Conservation (phyloP, 2,888 invertebrate species). For the Cartodere bifasciata region DNA sequence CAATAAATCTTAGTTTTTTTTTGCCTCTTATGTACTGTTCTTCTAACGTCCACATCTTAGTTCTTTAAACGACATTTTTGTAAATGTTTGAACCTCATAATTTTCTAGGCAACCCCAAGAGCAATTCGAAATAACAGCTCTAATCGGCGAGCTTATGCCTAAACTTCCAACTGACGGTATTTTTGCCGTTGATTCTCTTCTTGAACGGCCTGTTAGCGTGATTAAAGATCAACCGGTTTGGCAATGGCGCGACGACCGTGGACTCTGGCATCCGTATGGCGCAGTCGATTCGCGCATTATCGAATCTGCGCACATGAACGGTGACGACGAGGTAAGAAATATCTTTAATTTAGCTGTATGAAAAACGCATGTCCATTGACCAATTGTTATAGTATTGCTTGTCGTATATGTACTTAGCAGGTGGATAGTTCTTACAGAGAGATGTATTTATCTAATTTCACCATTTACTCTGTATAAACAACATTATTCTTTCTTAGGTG, state of each 20-base stretch:
- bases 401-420: no score
- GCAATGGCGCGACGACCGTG: constrained; percentile 97
- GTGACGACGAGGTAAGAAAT: constrained; percentile 97
- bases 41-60: no score
- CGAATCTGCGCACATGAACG: constrained; percentile 86
- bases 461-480: no score
- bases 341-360: no score
- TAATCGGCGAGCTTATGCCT: constrained; percentile 96
- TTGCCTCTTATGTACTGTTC: no score
- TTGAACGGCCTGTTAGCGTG: constrained; percentile 59
- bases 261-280: constrained; percentile 84
- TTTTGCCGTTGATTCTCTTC: constrained; percentile 82
- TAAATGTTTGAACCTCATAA: no score
- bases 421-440: no score
- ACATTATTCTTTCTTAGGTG: no score
- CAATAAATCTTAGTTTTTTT: no score
- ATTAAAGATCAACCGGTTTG: constrained; percentile 73
- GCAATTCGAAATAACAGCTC: constrained; percentile 90
- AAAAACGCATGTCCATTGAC: no score
- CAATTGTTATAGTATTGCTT: no score
- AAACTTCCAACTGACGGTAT: constrained; percentile 90
- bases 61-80: constrained; percentile 1
- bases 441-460: no score
- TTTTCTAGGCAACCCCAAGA: constrained; percentile 65
- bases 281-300: constrained; percentile 87